These are phyloP conservation scores for Muricea muricata DNA, from an alignment of 92 coral and sea anemone genomes.

Conservation along the genomic window DNA sequence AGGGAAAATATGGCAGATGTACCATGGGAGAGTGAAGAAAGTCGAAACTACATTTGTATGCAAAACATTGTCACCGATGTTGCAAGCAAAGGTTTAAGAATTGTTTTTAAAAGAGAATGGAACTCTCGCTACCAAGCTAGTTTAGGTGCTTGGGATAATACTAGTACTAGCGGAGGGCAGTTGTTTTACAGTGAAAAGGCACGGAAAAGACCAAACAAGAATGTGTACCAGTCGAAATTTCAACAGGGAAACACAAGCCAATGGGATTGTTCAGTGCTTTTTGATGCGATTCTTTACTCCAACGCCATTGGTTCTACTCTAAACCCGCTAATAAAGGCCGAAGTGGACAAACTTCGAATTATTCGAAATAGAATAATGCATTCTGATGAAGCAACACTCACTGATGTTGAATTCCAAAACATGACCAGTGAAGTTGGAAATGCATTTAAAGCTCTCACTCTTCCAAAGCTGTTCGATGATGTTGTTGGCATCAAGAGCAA, in stretches of 20 bases:
- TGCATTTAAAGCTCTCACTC: background rate
- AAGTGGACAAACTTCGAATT: constrained; percentile 7
- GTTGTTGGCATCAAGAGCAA: background rate
- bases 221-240: constrained; percentile 28
- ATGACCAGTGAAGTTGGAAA: background rate
- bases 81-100: constrained; percentile 32
- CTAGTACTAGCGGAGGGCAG: constrained; percentile 47
- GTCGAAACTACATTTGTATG: background rate
- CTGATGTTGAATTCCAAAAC: background rate
- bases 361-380: constrained; percentile 15
- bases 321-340: constrained; percentile 14
- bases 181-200: constrained; percentile 22
- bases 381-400: constrained; percentile 4
- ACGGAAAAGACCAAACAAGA: constrained; percentile 20
- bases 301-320: constrained; percentile 43
- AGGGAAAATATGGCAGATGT: background rate
- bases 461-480: background rate
- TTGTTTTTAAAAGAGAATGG: constrained; percentile 15
- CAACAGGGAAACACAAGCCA: constrained; percentile 49
- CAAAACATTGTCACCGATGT: constrained; percentile 6
- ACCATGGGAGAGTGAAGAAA: background rate
- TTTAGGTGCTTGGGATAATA: constrained; percentile 62
- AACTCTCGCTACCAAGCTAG: constrained; percentile 34
- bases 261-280: constrained; percentile 67
- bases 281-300: constrained; percentile 58